phyloP scores from a whole-genome alignment of 2,113 vertebrate species.

The Macheiramphus alcinus region DNA sequence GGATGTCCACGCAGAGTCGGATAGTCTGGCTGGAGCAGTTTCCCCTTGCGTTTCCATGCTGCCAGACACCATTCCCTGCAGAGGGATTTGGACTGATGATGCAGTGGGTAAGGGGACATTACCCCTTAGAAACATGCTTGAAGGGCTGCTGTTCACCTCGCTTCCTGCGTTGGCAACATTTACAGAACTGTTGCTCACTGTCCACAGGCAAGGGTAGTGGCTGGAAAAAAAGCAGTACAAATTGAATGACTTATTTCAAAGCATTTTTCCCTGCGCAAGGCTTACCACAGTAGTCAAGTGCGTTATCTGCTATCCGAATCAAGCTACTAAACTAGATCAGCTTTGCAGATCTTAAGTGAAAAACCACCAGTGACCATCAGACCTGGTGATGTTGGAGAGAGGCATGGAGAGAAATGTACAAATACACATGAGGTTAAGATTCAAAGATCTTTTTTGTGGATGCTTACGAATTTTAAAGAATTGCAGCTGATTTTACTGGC shows the following conservation, averaged over 20 bases:
- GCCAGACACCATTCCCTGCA: slow-evolving; percentile 69
- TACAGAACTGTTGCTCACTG: slow-evolving; percentile 75
- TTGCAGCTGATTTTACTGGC: background rate
- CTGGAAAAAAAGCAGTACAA: slow-evolving; percentile 63
- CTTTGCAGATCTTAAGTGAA: background rate
- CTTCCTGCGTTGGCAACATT: slow-evolving; percentile 57
- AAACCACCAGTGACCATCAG: background rate
- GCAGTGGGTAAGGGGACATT: slow-evolving; percentile 73
- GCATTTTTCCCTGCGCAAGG: background rate
- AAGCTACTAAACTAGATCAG: background rate
- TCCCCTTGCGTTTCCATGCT: slow-evolving; percentile 76
- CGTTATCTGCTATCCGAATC: background rate
- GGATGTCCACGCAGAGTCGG: slow-evolving; percentile 77
- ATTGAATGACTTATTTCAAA: background rate
- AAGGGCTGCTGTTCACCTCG: slow-evolving; percentile 54
- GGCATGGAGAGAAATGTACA: background rate
- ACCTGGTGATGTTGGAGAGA: background rate
- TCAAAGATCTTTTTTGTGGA: background rate
- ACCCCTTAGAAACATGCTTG: slow-evolving; percentile 73
- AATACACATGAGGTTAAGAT: background rate
- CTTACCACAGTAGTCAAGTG: background rate
- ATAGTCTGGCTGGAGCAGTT: slow-evolving; percentile 70
- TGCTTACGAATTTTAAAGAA: background rate
- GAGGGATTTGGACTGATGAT: slow-evolving; percentile 54
- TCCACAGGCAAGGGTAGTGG: slow-evolving; percentile 91